Conservation (phyloP, 2,888 invertebrate species). For the Entomobrya multifasciata region DNA sequence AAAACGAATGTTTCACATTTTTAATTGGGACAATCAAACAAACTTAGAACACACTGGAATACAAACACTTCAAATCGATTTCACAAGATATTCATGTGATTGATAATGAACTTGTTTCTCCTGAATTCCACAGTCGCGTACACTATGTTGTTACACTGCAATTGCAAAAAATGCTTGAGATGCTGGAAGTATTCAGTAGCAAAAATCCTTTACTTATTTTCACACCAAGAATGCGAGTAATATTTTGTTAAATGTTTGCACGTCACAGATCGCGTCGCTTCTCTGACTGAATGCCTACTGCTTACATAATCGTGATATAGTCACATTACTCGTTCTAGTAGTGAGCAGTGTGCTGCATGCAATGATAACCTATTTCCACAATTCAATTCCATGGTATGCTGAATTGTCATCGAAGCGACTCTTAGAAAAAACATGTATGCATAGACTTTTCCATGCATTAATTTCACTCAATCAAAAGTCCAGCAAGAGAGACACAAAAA, state of each 20-base stretch:
- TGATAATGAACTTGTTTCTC: no score
- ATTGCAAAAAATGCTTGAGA: no score
- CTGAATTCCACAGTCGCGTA: no score
- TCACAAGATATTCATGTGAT: no score
- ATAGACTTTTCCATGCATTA: not conserved
- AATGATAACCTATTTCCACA: conserved; percentile 48
- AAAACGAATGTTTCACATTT: no score
- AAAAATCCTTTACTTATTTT: conserved; percentile 25
- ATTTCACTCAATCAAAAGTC: conserved; percentile 6
- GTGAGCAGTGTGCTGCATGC: no score
- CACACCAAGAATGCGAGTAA: conserved; percentile 41
- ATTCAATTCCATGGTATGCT: conserved; percentile 13
- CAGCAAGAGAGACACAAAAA: not conserved
- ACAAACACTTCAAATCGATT: no score
- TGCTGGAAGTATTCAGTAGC: not conserved
- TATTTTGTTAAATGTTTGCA: conserved; percentile 10
- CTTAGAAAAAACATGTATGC: not conserved
- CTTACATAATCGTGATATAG: conserved; percentile 47
- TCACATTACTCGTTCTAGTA: conserved; percentile 29
- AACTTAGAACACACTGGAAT: no score
- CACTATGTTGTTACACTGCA: not conserved
- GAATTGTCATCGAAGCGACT: not conserved
- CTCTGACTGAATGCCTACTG: conserved; percentile 29
- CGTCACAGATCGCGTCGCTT: conserved; percentile 22
- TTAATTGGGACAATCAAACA: no score